These are phyloP conservation scores for Drosophila formosana DNA, from an alignment of 2,888 invertebrate species.

Conservation along the genomic window DNA sequence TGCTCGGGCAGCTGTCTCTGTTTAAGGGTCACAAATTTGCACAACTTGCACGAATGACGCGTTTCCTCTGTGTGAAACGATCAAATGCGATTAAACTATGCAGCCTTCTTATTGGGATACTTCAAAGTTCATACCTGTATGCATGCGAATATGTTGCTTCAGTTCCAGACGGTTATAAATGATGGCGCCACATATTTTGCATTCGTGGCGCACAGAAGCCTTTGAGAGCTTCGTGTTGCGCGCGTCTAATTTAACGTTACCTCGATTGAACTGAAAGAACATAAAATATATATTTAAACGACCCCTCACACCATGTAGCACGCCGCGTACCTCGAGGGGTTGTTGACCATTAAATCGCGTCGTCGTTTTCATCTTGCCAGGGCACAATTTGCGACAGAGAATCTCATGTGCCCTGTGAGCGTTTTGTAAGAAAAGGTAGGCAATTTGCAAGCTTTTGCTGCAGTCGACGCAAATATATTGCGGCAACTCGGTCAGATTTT, in stretches of 20 bases:
- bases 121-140: constrained; percentile 67
- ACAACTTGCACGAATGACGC: constrained; percentile 69
- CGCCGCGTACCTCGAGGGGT: constrained; percentile 39
- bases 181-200: constrained; percentile 76
- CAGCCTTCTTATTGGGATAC: neutral
- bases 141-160: constrained; percentile 77
- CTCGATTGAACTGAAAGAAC: constrained; percentile 18
- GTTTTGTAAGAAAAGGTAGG: constrained; percentile 79
- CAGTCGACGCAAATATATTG: constrained; percentile 76
- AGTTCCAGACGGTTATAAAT: constrained; percentile 71
- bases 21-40: constrained; percentile 67
- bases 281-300: neutral
- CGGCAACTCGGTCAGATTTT: constrained; percentile 69
- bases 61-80: constrained; percentile 16
- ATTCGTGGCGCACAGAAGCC: constrained; percentile 65
- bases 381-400: constrained; percentile 64
- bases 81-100: neutral
- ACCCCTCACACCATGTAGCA: neutral
- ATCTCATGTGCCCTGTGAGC: constrained; percentile 77
- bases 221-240: constrained; percentile 21
- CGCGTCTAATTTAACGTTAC: neutral
- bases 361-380: constrained; percentile 30
- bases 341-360: constrained; percentile 36
- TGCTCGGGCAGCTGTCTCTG: constrained; percentile 66
- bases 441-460: constrained; percentile 73